Base-by-base conservation (phyloP, 1,140 invertebrate genomes). In the Danaus plexippus region DNA sequence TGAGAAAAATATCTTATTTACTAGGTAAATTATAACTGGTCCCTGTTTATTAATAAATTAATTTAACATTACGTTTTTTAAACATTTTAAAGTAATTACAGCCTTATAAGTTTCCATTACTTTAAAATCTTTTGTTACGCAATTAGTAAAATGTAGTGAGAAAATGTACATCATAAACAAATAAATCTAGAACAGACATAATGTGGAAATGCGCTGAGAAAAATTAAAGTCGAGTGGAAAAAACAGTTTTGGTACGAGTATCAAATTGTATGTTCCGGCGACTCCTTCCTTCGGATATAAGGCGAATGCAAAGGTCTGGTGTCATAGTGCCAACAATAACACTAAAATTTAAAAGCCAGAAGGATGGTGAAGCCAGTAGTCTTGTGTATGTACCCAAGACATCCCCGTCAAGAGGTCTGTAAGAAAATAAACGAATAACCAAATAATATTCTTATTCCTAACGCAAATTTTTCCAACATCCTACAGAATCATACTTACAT, bases 281-380 rank as follows among this genome's bases (percentile, higher is more conserved):
- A 0, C 67, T 67, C 59, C 69, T 67, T 9, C 61, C 65, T 61
- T 82, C 80, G 1, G 73, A 63, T 1, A 76, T 22, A 9, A 77
- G 59, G 1, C 75, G 61, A 3, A 69, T 45, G 50, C 61, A 67
- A 55, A 65, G 87, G 66, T 93, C 91, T 0, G 93, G 93, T 11
- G 90, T 62, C 1, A 94, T 81, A 11, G 90, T 88, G 2, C 89
- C 74, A 0, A 90, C 72, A 0, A 90, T 59, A 0, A 90, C 69
- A 0, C 93, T 2, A 0, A 92, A 5, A 1, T 91, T 89, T 5
- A 90, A 64, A 9, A 94, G 66, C 90, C 91, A 92, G 57, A 93
- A 90, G 0, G 89, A 68, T 1, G 88, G 74, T 1, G 90, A 91
- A 1, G 71, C 57, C 11, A 93, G 58, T 9, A 94, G 76, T 9